Conservation (phyloP, 2,797 vertebrate genomes). For the Epinephelus awoara region DNA sequence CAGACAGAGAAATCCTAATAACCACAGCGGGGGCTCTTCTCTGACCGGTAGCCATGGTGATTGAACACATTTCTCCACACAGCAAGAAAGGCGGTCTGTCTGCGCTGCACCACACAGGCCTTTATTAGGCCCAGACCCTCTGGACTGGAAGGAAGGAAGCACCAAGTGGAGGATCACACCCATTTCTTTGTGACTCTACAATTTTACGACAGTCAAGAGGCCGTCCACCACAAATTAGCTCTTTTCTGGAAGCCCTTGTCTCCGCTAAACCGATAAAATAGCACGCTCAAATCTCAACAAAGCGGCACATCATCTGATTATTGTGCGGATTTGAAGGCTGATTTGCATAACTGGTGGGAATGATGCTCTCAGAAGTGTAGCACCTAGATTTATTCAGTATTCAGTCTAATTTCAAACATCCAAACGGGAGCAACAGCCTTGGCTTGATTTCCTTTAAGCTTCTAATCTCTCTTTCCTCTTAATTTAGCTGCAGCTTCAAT, state of each 20-base stretch:
- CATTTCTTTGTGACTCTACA: conserved; percentile 71
- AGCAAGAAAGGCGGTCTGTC: conserved; percentile 65
- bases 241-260: conserved; percentile 47
- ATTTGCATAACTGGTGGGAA: conserved; percentile 75
- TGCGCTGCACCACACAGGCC: conserved; percentile 58
- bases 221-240: conserved; percentile 55
- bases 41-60: conserved; percentile 82
- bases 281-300: conserved; percentile 59
- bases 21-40: conserved; percentile 76
- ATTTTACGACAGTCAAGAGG: conserved; percentile 65
- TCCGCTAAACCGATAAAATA: conserved; percentile 50
- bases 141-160: conserved; percentile 64
- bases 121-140: conserved; percentile 67
- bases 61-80: conserved; percentile 79
- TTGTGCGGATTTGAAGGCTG: conserved; percentile 64
- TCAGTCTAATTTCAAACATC: conserved; percentile 78
- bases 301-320: conserved; percentile 74
- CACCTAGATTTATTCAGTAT: conserved; percentile 70
- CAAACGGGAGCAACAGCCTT: conserved; percentile 80
- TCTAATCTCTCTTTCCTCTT: conserved; percentile 79
- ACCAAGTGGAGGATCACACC: conserved; percentile 64
- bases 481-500: conserved; percentile 76
- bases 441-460: conserved; percentile 78
- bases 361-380: conserved; percentile 72
- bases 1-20: conserved; percentile 77